A percentile compares a stretch with the other conserved stretches of the same genome.
phyloP scores from a whole-genome alignment of 2,888 invertebrate species.

The Clostera curtula region DNA sequence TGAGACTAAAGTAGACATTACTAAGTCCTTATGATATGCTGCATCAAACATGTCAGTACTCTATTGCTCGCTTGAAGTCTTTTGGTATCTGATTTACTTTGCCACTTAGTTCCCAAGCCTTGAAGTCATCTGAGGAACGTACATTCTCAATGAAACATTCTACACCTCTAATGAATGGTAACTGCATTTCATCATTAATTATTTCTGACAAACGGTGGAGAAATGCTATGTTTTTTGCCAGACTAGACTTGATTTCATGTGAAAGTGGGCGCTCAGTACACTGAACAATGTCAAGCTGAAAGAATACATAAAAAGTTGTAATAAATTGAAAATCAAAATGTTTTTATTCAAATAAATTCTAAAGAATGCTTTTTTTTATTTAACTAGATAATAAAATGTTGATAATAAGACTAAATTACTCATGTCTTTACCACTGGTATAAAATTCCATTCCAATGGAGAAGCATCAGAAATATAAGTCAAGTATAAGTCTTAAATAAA shows the following conservation, averaged over 20 bases:
- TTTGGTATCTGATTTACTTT: constrained; percentile 60
- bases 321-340: neutral
- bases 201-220: constrained; percentile 60
- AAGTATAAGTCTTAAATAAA: too few relatives aligned
- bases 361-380: too few relatives aligned
- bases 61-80: constrained; percentile 63
- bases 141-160: constrained; percentile 60
- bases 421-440: too few relatives aligned
- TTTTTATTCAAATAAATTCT: too few relatives aligned
- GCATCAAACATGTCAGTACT: constrained; percentile 54
- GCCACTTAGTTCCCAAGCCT: constrained; percentile 64
- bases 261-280: constrained; percentile 60
- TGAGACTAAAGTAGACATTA: too few relatives aligned
- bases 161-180: constrained; percentile 61
- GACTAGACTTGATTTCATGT: constrained; percentile 50
- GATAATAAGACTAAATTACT: too few relatives aligned
- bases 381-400: too few relatives aligned
- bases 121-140: constrained; percentile 60
- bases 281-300: constrained; percentile 62
- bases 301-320: constrained; percentile 10
- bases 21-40: too few relatives aligned
- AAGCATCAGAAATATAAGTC: too few relatives aligned
- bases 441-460: too few relatives aligned
- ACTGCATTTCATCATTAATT: constrained; percentile 58
- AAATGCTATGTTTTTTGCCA: constrained; percentile 61